Evolutionary conservation across 30 jellyfish, hydroid and myxozoan species (phyloP), one percentile per base, ranked within the genome.

Genomic region (Cassiopea andromeda): DNA sequence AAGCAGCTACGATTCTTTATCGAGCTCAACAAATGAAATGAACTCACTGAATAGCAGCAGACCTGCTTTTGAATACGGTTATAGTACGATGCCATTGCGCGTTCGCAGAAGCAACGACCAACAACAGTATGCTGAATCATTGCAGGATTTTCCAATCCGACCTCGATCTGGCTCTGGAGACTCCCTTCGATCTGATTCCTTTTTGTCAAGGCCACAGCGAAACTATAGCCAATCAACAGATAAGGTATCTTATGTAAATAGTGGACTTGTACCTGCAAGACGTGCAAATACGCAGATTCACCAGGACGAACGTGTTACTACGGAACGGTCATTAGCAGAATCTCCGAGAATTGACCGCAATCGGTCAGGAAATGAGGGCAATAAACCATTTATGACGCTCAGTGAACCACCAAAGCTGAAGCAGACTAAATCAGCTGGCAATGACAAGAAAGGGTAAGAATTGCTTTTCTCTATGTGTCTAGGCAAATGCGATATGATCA

Each of bases 121-220:
- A 44, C 77, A 93, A 45, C 93, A 87, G 16, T 89, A 94, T 75
- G 96, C 98, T 2, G 97, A 89, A 64, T 89, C 97, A 27, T 64
- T 91, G 50, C 98, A 94, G 90, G 98, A 94, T 48, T 81, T 68
- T 17, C 93, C 84, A 45, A 69, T 84, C 12, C 78, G 94, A 64
- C 93, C 96, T 15, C 75, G 98, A 67, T 44, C 93, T 18, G 92
- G 89, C 67, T 94, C 98, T 0, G 94, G 94, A 1, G 75, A 88
- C 15, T 94, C 98, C 10, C 87, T 89, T 13, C 91, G 94, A 47
- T 94, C 98, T 10, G 98, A 94, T 54, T 82, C 93, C 45, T 91
- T 83, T 1, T 73, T 93, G 88, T 82, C 92, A 74, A 60, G 93
- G 50, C 94, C 95, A 75, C 77, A 77, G 78, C 61, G 89, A 78